Conservation (phyloP, 2,888 invertebrate species). For the Drosophila gaucha region DNA sequence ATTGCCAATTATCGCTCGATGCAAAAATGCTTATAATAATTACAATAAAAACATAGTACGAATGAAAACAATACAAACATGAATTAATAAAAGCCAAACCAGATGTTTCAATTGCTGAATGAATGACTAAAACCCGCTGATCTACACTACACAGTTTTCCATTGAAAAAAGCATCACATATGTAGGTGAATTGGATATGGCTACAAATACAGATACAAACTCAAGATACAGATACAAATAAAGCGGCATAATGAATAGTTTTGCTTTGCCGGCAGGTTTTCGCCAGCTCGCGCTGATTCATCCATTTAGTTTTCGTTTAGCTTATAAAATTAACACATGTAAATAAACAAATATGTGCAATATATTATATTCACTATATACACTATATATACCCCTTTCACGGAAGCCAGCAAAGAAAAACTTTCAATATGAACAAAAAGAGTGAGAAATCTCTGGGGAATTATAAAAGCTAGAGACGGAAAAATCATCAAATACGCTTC, state of each 20-base stretch:
- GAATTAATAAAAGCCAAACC: slow-evolving; percentile 20
- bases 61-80: slow-evolving; percentile 3
- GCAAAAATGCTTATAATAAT: background rate
- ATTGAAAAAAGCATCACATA: slow-evolving; percentile 32
- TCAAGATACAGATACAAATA: slow-evolving; percentile 7
- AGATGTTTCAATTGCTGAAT: slow-evolving; percentile 47
- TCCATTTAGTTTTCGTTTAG: slow-evolving; percentile 53
- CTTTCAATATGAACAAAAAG: slow-evolving; percentile 8
- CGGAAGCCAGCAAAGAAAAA: slow-evolving; percentile 25
- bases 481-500: background rate
- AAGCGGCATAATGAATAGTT: slow-evolving; percentile 10
- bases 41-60: background rate
- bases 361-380: slow-evolving; percentile 9
- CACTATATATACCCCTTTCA: background rate
- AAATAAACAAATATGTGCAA: slow-evolving; percentile 44
- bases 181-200: background rate
- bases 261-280: slow-evolving; percentile 32
- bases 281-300: slow-evolving; percentile 49
- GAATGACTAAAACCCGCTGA: slow-evolving; percentile 49
- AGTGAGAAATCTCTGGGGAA: background rate
- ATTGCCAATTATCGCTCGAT: no score
- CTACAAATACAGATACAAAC: slow-evolving; percentile 7
- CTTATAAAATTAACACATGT: slow-evolving; percentile 50
- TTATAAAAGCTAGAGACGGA: background rate
- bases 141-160: slow-evolving; percentile 24